A percentile compares a stretch with the other conserved stretches of the same genome.
Conservation (phyloP, 2,797 vertebrate species). For the Cichlasoma orientale region DNA sequence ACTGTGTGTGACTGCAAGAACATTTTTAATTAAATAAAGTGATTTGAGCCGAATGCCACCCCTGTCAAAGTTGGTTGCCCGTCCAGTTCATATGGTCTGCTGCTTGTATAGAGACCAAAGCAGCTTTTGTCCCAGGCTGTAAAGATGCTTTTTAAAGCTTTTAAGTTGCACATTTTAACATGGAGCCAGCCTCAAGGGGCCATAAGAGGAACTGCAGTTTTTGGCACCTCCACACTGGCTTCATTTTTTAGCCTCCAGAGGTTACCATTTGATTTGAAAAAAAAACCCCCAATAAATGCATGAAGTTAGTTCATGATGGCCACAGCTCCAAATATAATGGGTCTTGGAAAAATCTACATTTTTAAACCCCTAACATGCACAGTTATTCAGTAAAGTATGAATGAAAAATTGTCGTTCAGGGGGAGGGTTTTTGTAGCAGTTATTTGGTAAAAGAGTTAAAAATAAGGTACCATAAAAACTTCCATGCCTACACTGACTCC, state of each 20-base stretch:
- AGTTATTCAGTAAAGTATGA: neutral
- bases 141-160: neutral
- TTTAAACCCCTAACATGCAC: neutral
- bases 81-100: neutral
- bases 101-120: neutral
- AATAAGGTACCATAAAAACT: constrained; percentile 19
- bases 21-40: neutral
- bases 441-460: constrained; percentile 14
- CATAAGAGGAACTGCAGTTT: neutral
- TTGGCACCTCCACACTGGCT: neutral
- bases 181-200: neutral
- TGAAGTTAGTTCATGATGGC: neutral
- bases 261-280: neutral
- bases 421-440: neutral
- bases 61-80: neutral
- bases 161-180: neutral
- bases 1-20: no score
- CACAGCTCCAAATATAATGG: neutral
- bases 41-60: neutral
- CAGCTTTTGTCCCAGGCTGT: neutral
- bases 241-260: no score
- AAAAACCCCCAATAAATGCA: neutral
- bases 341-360: neutral
- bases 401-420: neutral
- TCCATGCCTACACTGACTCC: constrained; percentile 14